A percentile compares a stretch with the other conserved stretches of the same genome.
Evolutionary conservation across 2,797 vertebrate species (phyloP).

Genomic region (Ficedula albicollis): DNA sequence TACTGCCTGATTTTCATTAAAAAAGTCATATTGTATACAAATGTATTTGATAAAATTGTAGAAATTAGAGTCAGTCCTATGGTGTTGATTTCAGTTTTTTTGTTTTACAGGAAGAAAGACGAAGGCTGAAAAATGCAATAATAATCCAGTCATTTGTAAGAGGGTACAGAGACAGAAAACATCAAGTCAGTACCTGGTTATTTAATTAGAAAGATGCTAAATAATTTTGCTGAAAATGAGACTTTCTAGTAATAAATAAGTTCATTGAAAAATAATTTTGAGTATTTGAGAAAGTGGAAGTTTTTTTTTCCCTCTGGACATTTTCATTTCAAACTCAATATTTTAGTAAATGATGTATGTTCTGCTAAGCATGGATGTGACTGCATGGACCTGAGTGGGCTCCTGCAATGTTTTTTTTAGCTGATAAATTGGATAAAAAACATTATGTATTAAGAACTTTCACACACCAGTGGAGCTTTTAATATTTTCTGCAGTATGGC

Average conservation of each 20-base stretch:
- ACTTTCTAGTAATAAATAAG: neutral
- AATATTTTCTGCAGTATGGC: neutral
- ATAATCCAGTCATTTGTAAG: conserved; percentile 97
- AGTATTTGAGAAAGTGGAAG: neutral
- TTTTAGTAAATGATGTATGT: neutral
- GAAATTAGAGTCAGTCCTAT: neutral
- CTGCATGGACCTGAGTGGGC: neutral
- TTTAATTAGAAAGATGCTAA: neutral
- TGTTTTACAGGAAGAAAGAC: conserved; percentile 89
- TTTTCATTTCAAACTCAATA: neutral
- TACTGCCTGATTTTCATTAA: neutral
- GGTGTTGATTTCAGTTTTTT: neutral
- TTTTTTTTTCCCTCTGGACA: neutral
- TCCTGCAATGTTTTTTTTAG: neutral
- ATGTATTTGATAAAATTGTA: neutral
- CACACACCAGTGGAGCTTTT: neutral
- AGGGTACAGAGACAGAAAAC: conserved; percentile 92
- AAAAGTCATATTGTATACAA: neutral
- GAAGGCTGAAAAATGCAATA: conserved; percentile 93
- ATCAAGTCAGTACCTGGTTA: conserved; percentile 82
- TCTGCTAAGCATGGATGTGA: neutral
- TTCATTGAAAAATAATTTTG: neutral
- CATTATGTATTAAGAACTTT: neutral
- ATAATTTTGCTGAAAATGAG: neutral
- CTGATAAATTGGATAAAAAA: neutral